Evolutionary conservation across 2,888 invertebrate genomes (phyloP).

Genomic region (Tipula unca): DNA sequence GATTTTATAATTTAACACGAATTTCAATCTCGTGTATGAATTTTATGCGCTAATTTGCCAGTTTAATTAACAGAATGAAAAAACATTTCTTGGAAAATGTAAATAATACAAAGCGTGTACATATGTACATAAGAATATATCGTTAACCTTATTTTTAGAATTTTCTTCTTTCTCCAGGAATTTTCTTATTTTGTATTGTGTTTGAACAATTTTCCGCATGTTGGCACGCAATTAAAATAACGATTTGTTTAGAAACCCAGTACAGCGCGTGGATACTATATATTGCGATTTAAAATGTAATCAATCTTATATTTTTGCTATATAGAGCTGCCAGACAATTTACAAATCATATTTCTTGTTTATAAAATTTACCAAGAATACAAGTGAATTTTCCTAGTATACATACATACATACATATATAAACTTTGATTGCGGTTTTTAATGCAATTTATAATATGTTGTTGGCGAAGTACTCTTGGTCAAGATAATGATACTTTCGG

Average conservation of each 20-base stretch:
- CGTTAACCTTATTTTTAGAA: slow-evolving; percentile 8
- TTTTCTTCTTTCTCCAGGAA: background rate
- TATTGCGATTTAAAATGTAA: background rate
- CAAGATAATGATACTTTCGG: background rate
- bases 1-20: background rate
- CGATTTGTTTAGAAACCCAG: background rate
- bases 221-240: background rate
- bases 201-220: background rate
- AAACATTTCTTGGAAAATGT: background rate
- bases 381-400: background rate
- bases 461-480: background rate
- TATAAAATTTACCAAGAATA: background rate
- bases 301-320: background rate
- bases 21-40: background rate
- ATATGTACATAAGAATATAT: background rate
- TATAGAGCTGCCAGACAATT: background rate
- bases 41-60: background rate
- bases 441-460: background rate
- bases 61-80: background rate
- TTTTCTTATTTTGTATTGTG: background rate
- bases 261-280: background rate
- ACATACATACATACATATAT: background rate
- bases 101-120: background rate
- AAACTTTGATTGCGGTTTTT: background rate
- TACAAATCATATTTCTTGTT: background rate